A percentile compares a stretch with the other conserved stretches of the same genome.
These are phyloP conservation scores for Plagiodera versicolora DNA, from an alignment of 2,888 invertebrate genomes.

Conservation along the genomic window DNA sequence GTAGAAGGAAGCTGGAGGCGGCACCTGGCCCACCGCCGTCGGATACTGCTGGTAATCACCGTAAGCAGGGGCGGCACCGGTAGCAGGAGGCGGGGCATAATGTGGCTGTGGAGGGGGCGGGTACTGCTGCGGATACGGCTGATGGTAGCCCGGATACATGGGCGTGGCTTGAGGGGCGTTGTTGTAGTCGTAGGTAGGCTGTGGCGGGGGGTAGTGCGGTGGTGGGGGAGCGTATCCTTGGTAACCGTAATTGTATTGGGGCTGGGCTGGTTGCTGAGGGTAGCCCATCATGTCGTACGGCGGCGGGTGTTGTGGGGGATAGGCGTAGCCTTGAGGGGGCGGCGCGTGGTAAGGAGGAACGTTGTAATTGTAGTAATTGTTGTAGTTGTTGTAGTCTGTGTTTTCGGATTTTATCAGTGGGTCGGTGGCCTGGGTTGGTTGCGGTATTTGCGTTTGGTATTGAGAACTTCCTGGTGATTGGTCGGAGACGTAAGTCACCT, in stretches of 20 bases:
- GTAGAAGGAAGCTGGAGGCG: slow-evolving; percentile 37
- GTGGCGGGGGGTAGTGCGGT: no score
- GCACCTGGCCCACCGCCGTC: slow-evolving; percentile 33
- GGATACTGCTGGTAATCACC: slow-evolving; percentile 48
- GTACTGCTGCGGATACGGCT: slow-evolving; percentile 46
- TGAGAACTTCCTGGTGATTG: slow-evolving; percentile 38
- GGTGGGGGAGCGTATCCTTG: slow-evolving; percentile 36
- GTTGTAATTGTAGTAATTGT: slow-evolving; percentile 44
- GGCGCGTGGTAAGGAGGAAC: slow-evolving; percentile 39
- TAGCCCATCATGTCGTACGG: slow-evolving; percentile 50
- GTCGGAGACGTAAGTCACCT: slow-evolving; percentile 46
- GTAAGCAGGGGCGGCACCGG: slow-evolving; percentile 38
- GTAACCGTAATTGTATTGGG: slow-evolving; percentile 35
- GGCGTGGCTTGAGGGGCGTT: slow-evolving; percentile 29
- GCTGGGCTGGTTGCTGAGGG: slow-evolving; percentile 44
- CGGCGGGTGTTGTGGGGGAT: slow-evolving; percentile 47
- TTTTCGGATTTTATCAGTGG: slow-evolving; percentile 26
- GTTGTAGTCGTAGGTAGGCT: slow-evolving; percentile 23
- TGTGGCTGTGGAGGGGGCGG: slow-evolving; percentile 42
- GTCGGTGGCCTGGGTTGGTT: slow-evolving; percentile 16
- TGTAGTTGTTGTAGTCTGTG: slow-evolving; percentile 28
- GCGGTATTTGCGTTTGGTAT: slow-evolving; percentile 34
- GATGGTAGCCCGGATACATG: slow-evolving; percentile 44
- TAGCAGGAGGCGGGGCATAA: slow-evolving; percentile 35
- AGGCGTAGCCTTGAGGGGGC: slow-evolving; percentile 45